A percentile compares a stretch with the other conserved stretches of the same genome.
These are phyloP conservation scores for Pollenia amentaria DNA, from an alignment of 2,888 invertebrate species.

Conservation along the genomic window DNA sequence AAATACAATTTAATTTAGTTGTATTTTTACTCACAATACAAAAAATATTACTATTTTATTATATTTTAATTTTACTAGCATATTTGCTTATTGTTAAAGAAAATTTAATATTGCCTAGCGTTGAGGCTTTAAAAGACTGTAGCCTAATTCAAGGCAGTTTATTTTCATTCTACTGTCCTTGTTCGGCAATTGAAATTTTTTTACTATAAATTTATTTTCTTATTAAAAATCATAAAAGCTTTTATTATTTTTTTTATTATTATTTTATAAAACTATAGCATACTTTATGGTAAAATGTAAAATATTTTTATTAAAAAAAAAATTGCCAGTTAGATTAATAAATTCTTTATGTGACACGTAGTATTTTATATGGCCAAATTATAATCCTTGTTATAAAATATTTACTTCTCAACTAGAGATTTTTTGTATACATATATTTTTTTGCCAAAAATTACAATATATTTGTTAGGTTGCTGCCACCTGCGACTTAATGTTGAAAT, in stretches of 20 bases:
- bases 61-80: slow-evolving; percentile 25
- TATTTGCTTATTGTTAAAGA: slow-evolving; percentile 16
- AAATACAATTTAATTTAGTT: slow-evolving; percentile 65
- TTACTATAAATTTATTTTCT: background rate
- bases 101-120: slow-evolving; percentile 2
- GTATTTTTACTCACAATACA: slow-evolving; percentile 49
- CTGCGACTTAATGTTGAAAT: background rate
- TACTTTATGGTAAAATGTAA: background rate
- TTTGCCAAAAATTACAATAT: background rate
- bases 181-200: background rate
- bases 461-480: slow-evolving; percentile 21
- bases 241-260: background rate
- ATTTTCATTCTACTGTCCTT: background rate
- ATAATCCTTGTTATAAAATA: slow-evolving; percentile 28
- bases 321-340: slow-evolving; percentile 37
- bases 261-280: slow-evolving; percentile 11
- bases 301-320: background rate
- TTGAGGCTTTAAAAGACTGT: background rate
- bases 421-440: background rate
- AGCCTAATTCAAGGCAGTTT: background rate
- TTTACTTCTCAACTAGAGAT: slow-evolving; percentile 19
- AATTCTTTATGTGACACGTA: slow-evolving; percentile 45
- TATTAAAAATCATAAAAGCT: background rate
- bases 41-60: slow-evolving; percentile 56
- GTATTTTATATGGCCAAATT: slow-evolving; percentile 30